Evolutionary conservation across 92 coral and sea anemone species (phyloP), one percentile per base, ranked within the genome.

Genomic region (Actinostola sp.): DNA sequence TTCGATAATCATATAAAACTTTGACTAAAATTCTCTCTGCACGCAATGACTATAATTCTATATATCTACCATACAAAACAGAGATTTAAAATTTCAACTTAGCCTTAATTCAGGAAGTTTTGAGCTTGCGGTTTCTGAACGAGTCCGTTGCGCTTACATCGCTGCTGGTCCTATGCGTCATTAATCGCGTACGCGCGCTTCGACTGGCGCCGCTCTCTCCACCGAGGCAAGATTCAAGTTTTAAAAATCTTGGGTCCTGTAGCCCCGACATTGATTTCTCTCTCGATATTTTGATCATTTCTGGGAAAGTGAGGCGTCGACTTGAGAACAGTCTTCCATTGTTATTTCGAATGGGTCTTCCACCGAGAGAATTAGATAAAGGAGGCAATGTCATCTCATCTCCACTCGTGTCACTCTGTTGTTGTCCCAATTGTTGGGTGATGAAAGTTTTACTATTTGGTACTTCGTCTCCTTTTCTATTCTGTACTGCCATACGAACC

Each of bases 171-270:
- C 5, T 2, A 12, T n/a, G 16, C 3, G 61, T 57, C 39, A 29
- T 1, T 27, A 57, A 17, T 57, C 63, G 63, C 26, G 3, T 17
- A 17, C 63, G 63, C 63, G 63, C 63, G 63, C 63, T 57, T 57
- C 27, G n/a, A n/a, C n/a, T 27, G 25, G 63, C 11, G 21, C 27
- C 28, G 36, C 28, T 36, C 15, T 53, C 30, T 1, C 72, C 72
- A 42, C 88, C 75, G 0, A 90, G 73, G 41, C 92, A 87, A 36
- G 79, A 63, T 64, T 83, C 88, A 23, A 90, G 89, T 62, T 87
- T 78, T 63, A 75, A 73, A 77, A 90, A 90, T 61, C 97, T 80
- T 20, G 97, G 92, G 30, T 90, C 97, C 36, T 84, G 72, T 0
- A 90, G 84, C 25, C 97, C 91, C 1, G 64, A 72, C 63, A 36